Conservation (phyloP, 2,113 vertebrate genomes). For the Melospiza georgiana region DNA sequence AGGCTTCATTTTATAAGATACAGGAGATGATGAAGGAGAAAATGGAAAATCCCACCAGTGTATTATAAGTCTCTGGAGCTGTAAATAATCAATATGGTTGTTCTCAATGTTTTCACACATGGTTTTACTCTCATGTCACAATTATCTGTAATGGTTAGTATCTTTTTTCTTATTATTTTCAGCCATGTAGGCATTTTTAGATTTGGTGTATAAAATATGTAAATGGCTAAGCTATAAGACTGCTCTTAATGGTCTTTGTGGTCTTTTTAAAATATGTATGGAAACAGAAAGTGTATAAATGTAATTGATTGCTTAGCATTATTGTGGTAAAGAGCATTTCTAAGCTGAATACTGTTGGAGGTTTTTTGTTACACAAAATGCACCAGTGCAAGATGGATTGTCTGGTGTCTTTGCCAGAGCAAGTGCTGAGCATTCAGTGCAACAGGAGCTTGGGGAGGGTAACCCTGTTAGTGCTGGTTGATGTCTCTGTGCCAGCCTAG, state of each 20-base stretch:
- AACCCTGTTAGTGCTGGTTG: not conserved
- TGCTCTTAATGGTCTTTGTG: not conserved
- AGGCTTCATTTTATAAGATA: not conserved
- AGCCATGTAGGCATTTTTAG: not conserved
- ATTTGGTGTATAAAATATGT: not conserved
- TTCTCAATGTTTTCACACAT: not conserved
- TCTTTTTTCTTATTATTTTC: not conserved
- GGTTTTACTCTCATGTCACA: not conserved
- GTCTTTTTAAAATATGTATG: not conserved
- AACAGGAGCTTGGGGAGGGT: not conserved
- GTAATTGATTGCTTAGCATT: not conserved
- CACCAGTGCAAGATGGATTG: not conserved
- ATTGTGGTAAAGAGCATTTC: conserved; percentile 12
- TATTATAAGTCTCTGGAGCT: not conserved
- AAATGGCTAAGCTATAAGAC: not conserved
- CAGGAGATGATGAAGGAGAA: not conserved
- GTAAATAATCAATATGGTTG: not conserved
- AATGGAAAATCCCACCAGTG: not conserved
- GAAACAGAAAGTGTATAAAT: not conserved
- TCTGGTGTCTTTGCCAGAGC: not conserved
- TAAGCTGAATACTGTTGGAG: not conserved
- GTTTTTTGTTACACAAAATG: not conserved
- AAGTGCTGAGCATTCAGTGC: not conserved
- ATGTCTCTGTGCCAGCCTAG: not conserved
- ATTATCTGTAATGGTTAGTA: not conserved